Conservation (phyloP, 2,113 vertebrate genomes). For the Coryphaenoides rupestris region DNA sequence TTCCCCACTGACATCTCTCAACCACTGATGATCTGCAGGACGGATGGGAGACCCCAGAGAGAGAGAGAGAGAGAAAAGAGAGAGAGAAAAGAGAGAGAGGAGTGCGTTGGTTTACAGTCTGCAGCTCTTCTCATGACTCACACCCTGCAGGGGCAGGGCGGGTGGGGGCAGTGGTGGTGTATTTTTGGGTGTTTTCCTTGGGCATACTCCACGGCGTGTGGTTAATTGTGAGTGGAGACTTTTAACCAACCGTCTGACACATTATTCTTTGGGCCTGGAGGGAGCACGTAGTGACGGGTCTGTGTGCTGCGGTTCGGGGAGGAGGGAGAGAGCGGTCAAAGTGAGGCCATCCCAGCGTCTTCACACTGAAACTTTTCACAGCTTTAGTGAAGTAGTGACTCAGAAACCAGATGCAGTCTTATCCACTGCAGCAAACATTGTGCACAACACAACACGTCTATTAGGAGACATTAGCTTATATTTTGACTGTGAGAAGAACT, state of each 20-base stretch:
- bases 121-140: conserved; percentile 46
- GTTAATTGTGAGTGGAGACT: conserved; percentile 69
- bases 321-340: conserved; percentile 37
- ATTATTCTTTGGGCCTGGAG: conserved; percentile 52
- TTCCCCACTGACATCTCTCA: no score
- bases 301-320: conserved; percentile 32
- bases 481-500: conserved; percentile 6
- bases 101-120: conserved; percentile 49
- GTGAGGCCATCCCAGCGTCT: conserved; percentile 41
- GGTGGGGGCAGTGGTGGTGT: neutral
- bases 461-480: no score
- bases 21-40: no score
- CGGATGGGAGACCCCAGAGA: no score
- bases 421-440: no score
- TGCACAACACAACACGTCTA: no score
- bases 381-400: conserved; percentile 54
- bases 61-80: no score
- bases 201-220: conserved; percentile 65
- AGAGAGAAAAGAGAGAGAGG: no score
- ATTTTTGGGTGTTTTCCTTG: conserved; percentile 59
- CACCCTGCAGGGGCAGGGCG: neutral
- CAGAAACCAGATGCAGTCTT: conserved; percentile 47
- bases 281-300: conserved; percentile 49
- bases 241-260: conserved; percentile 69
- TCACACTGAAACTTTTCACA: conserved; percentile 28